Evolutionary conservation across 2,113 vertebrate genomes (phyloP).

Genomic region (Jacana jacana): DNA sequence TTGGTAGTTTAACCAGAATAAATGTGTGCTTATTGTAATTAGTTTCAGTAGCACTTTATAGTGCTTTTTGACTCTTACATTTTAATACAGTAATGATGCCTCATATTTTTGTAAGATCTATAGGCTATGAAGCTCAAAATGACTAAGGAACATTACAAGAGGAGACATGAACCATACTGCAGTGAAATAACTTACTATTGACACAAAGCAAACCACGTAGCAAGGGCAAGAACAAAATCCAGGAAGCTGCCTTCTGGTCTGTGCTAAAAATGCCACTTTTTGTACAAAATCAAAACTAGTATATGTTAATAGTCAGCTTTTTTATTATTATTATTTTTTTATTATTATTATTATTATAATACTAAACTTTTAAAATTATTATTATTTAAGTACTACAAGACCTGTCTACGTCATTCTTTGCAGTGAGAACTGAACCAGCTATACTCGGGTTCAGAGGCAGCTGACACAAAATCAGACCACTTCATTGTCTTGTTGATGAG

Average conservation of each 20-base stretch:
- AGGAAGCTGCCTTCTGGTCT: neutral
- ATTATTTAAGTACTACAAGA: neutral
- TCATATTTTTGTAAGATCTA: neutral
- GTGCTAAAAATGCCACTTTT: neutral
- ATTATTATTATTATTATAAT: too few species aligned
- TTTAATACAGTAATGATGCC: neutral
- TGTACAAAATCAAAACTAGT: neutral
- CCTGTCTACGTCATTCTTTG: neutral
- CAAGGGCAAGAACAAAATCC: neutral
- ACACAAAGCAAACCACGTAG: neutral
- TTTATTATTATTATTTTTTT: neutral
- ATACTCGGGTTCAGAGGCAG: neutral
- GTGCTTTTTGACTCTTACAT: neutral
- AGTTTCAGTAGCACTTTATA: slow-evolving; percentile 17
- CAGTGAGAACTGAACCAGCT: neutral
- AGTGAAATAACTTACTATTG: neutral
- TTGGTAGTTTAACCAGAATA: slow-evolving; percentile 27
- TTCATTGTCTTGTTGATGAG: neutral
- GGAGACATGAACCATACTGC: neutral
- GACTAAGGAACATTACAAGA: neutral
- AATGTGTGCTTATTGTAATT: neutral
- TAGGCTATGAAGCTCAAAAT: neutral
- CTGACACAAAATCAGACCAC: neutral
- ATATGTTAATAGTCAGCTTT: neutral
- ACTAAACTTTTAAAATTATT: too few species aligned